Conservation (phyloP, 1,140 invertebrate species). For the Globodera ellingtonae region DNA sequence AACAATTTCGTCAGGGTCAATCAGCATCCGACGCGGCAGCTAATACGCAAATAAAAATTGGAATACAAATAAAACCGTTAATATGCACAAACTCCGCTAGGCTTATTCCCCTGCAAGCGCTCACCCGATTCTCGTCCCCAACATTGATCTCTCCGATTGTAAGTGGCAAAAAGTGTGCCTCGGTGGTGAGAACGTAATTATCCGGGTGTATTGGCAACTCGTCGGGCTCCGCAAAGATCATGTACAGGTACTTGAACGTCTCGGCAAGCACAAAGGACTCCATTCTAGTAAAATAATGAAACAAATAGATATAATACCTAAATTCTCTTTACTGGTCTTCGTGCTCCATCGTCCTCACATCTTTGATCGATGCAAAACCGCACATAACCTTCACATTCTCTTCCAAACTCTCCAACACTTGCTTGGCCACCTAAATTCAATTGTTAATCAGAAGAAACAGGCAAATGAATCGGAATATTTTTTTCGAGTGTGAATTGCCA, state of each 20-base stretch:
- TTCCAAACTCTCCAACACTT: slow-evolving; percentile 84
- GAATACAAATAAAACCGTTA: neutral
- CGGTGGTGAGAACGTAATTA: slow-evolving; percentile 94
- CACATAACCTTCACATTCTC: slow-evolving; percentile 87
- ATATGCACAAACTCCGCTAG: too few relatives aligned
- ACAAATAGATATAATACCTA: slow-evolving; percentile 35
- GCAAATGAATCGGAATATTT: too few relatives aligned
- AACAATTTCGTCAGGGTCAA: slow-evolving; percentile 58
- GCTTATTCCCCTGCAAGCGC: neutral
- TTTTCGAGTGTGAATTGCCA: too few relatives aligned
- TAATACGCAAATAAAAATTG: slow-evolving; percentile 53
- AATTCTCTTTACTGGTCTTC: slow-evolving; percentile 72
- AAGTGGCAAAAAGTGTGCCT: slow-evolving; percentile 90
- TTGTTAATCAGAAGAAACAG: neutral
- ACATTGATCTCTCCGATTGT: slow-evolving; percentile 62
- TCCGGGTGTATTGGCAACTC: slow-evolving; percentile 88
- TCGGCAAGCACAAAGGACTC: slow-evolving; percentile 96
- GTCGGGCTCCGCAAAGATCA: slow-evolving; percentile 85
- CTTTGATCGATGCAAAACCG: slow-evolving; percentile 92
- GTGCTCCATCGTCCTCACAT: slow-evolving; percentile 84
- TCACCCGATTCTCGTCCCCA: neutral
- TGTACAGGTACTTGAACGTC: slow-evolving; percentile 94
- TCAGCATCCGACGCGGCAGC: slow-evolving; percentile 55
- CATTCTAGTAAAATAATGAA: slow-evolving; percentile 73
- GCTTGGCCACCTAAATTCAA: slow-evolving; percentile 6